Base-by-base conservation (phyloP, 2,888 invertebrate species). In the Drosophila subsilvestris region DNA sequence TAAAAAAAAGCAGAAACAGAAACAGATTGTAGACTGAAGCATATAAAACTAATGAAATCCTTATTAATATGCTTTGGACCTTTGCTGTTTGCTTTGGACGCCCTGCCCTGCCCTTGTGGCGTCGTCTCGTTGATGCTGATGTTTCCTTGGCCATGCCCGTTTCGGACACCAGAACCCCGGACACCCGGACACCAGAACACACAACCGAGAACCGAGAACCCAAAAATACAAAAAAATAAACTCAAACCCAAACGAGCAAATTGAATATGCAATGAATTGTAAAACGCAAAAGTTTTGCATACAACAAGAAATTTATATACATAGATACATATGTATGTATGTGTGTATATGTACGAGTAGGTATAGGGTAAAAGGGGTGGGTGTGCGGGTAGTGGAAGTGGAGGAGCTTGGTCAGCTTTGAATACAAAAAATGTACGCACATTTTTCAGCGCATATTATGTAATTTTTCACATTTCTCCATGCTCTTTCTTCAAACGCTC, bases 201-300 rank as follows among this genome's bases (percentile, higher is more conserved):
- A 20, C 9, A 18, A 29, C 6, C 8, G 17, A 20, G n/a, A 18
- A 29, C 6, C 8, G 17, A 27, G 14, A n/a, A 3, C 9, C n/a
- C 9, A 1, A 27, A n/a, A n/a, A 45, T 20, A 22, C 3, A 18
- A 17, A 45, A 49, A 37, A 20, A 47, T 51, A 29, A 43, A 45
- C 61, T n/a, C 22, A 45, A 63, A 62, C 47, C 47, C 62, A 68
- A 80, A 69, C 66, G 66, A 75, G 74, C 77, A 84, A 88, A 84
- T 88, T 86, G 82, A 84, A 87, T 84, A 84, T 78, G 88, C 85
- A 86, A 88, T 88, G 85, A 88, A 88, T 88, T 87, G 86, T 88
- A 87, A 85, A 88, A 82, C 82, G 84, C 85, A 83, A 83, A 83
- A 83, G 82, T 83, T 85, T 85, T 86, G 86, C 83, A 83, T 85